Evolutionary conservation across 2,888 invertebrate species (phyloP).

Genomic region (Mamestra brassicae): DNA sequence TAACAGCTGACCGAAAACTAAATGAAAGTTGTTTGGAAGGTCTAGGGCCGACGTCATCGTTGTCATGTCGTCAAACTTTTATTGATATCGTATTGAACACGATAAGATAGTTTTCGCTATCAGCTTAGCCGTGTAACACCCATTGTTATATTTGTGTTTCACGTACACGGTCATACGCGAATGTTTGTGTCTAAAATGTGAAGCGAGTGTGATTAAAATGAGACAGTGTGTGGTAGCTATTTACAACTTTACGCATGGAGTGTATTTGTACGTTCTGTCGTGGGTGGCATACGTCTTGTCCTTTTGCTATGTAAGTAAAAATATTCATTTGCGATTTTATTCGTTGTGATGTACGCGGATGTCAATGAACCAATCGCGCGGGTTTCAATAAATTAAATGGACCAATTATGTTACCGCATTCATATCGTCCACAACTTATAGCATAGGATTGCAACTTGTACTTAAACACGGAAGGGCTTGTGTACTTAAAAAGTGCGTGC

Average conservation of each 20-base stretch:
- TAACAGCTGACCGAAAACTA: slow-evolving; percentile 44
- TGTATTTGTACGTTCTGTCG: slow-evolving; percentile 73
- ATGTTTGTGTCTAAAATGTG: slow-evolving; percentile 68
- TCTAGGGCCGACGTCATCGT: slow-evolving; percentile 68
- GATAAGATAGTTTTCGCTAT: slow-evolving; percentile 85
- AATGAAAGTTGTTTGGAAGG: slow-evolving; percentile 64
- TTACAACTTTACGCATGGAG: slow-evolving; percentile 70
- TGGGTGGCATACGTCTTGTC: slow-evolving; percentile 71
- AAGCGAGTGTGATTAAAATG: slow-evolving; percentile 72
- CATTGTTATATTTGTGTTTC: slow-evolving; percentile 76
- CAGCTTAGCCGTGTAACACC: slow-evolving; percentile 68
- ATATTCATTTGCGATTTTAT: not conserved
- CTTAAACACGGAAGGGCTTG: not conserved
- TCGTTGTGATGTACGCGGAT: slow-evolving; percentile 9
- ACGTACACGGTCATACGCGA: slow-evolving; percentile 68
- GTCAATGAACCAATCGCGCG: slow-evolving; percentile 27
- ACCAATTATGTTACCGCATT: slow-evolving; percentile 37
- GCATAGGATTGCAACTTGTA: too few species aligned
- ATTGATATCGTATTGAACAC: slow-evolving; percentile 83
- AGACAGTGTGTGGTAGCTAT: slow-evolving; percentile 72
- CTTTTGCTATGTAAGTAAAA: slow-evolving; percentile 79
- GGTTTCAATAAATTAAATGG: not conserved
- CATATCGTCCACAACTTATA: not conserved
- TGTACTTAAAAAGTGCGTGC: not conserved
- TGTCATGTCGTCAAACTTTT: slow-evolving; percentile 70